A percentile compares a stretch with the other conserved stretches of the same genome.
phyloP scores from a whole-genome alignment of 1,140 invertebrate species.

The Oedothorax gibbosus region DNA sequence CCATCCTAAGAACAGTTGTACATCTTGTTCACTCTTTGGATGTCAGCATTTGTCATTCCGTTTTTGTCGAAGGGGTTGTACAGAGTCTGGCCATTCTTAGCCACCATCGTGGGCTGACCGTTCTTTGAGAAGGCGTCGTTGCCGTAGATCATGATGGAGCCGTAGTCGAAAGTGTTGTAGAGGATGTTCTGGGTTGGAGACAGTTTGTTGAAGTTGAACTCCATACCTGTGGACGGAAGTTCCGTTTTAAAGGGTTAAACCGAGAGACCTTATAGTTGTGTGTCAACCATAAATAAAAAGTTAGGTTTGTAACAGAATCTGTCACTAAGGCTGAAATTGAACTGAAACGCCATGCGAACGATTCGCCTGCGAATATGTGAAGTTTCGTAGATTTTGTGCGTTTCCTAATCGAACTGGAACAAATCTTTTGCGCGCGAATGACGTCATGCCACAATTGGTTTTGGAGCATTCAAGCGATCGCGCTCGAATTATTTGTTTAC shows the following conservation, averaged over 20 bases:
- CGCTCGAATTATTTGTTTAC: too few relatives aligned
- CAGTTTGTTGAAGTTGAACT: slow-evolving; percentile 43
- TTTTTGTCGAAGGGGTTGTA: slow-evolving; percentile 28
- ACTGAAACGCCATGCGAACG: too few relatives aligned
- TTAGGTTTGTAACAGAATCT: too few relatives aligned
- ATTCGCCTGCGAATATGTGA: too few relatives aligned
- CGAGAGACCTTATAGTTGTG: too few relatives aligned
- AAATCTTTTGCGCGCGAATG: too few relatives aligned
- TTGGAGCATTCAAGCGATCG: too few relatives aligned
- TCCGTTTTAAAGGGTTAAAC: neutral
- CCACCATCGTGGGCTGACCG: slow-evolving; percentile 65
- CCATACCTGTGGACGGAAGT: slow-evolving; percentile 1
- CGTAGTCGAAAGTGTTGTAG: slow-evolving; percentile 40
- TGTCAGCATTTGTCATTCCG: slow-evolving; percentile 65
- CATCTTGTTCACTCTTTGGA: slow-evolving; percentile 70
- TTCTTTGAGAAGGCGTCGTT: slow-evolving; percentile 64
- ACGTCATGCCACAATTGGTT: too few relatives aligned
- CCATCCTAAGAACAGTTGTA: slow-evolving; percentile 66
- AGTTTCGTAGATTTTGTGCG: too few relatives aligned
- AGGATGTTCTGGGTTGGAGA: slow-evolving; percentile 26
- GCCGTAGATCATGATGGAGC: slow-evolving; percentile 57
- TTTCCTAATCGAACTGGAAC: too few relatives aligned
- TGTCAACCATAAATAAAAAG: too few relatives aligned
- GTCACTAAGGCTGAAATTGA: too few relatives aligned
- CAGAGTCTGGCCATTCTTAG: slow-evolving; percentile 61